phyloP scores from a whole-genome alignment of 2,888 invertebrate genomes.

The Agrilus biguttatus region DNA sequence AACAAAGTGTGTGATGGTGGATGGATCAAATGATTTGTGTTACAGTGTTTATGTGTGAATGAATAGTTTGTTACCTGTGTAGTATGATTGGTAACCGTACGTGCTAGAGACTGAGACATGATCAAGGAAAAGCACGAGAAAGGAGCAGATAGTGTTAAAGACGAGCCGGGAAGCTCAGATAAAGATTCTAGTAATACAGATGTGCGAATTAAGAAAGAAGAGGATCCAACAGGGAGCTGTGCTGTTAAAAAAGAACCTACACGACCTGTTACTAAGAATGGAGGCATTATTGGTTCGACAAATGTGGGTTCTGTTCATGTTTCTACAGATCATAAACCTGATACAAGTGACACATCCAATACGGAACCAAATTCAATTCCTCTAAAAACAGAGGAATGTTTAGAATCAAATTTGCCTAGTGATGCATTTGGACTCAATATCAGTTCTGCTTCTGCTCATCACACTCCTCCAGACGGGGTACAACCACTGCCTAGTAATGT shows the following conservation, averaged over 20 bases:
- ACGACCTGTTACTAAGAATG: conserved; percentile 29
- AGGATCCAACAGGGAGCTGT: conserved; percentile 24
- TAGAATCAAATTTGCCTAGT: conserved; percentile 25
- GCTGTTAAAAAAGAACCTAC: conserved; percentile 26
- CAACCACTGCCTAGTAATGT: conserved; percentile 66
- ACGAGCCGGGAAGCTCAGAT: conserved; percentile 31
- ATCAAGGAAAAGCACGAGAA: conserved; percentile 35
- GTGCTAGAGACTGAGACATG: conserved; percentile 27
- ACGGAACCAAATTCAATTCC: conserved; percentile 16
- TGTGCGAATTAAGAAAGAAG: conserved; percentile 29
- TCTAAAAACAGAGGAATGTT: conserved; percentile 27
- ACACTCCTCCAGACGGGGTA: conserved; percentile 44
- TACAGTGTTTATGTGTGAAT: conserved; percentile 20
- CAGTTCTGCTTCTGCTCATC: conserved; percentile 19
- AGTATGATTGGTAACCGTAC: conserved; percentile 26
- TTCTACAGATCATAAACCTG: conserved; percentile 24
- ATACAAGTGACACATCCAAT: conserved; percentile 18
- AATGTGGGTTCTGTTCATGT: conserved; percentile 29
- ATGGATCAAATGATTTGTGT: conserved; percentile 18
- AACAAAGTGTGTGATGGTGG: conserved; percentile 16
- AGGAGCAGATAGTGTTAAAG: conserved; percentile 31
- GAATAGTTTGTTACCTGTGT: conserved; percentile 23
- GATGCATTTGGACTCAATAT: conserved; percentile 22
- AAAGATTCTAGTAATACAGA: conserved; percentile 27
- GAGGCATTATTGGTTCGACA: conserved; percentile 31